Percentiles rank a stretch among this genome's conserved stretches.
phyloP scores from a whole-genome alignment of 2,888 invertebrate genomes.

The Megamerina dolium region DNA sequence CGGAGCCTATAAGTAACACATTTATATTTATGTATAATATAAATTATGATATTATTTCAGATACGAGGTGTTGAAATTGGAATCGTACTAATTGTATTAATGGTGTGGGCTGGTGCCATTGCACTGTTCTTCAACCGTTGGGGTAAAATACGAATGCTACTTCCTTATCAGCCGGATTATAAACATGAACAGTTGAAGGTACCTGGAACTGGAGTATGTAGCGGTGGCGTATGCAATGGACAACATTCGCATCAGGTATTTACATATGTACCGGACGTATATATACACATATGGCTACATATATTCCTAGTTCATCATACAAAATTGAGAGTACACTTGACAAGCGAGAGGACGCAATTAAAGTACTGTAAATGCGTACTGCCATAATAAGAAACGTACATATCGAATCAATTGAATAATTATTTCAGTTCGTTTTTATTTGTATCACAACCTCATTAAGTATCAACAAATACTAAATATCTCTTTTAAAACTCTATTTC shows the following conservation, averaged over 20 bases:
- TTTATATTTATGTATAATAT: no score
- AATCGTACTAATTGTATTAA: constrained; percentile 73
- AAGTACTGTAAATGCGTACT: no score
- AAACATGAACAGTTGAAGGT: constrained; percentile 82
- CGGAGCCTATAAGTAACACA: no score
- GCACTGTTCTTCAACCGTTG: constrained; percentile 81
- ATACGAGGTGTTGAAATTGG: constrained; percentile 87
- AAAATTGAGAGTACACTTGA: no score
- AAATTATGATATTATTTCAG: no score
- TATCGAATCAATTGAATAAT: no score
- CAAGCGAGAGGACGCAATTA: no score
- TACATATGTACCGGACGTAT: neutral
- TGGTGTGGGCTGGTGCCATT: constrained; percentile 83
- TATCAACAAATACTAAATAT: constrained; percentile 5
- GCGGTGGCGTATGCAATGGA: constrained; percentile 56
- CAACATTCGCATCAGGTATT: constrained; percentile 54
- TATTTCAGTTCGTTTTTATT: no score
- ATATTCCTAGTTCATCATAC: no score
- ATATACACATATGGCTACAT: constrained; percentile 1
- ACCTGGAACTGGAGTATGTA: constrained; percentile 65
- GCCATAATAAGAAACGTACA: no score
- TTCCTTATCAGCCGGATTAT: constrained; percentile 88
- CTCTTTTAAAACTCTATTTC: constrained; percentile 38
- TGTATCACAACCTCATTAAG: no score
- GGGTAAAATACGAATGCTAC: constrained; percentile 85